Evolutionary conservation across 2,797 vertebrate species (phyloP), one percentile per base, ranked within the genome.

Genomic region (Sebastolobus alascanus): DNA sequence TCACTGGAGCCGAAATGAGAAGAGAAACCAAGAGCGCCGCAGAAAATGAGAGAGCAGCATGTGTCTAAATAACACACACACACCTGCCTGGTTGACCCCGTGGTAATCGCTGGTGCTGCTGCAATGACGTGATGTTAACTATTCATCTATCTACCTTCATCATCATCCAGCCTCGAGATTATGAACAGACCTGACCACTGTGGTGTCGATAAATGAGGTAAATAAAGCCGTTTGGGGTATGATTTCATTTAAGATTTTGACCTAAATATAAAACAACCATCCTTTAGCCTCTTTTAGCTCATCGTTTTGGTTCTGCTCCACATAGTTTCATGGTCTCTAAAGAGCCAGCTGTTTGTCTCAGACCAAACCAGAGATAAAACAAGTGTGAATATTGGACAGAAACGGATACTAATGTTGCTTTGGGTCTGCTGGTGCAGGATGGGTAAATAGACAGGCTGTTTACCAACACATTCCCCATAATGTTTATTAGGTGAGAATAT

Each of bases 31-130:
- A 72, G 78, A 85, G 70, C 18, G 4, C 8, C 13, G 35, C 40
- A 18, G 71, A 82, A 87, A 89, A 87, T 71, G 82, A 91, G 75
- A 90, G 63, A 78, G 77, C 64, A 77, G 90, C 79, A 60, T 68
- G 87, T 35, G 79, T 76, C 77, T 75, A 67, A 68, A 84, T 54
- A 80, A 71, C 83, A 80, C 70, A 27, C 54, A 78, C 73, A 60
- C 77, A 69, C 55, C 56, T 76, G 78, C 63, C 56, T 43, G 72
- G 73, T 38, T 79, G 73, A 82, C 80, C 70, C 67, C 0, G 8
- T 2, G 43, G 54, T 89, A 87, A 90, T 82, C 40, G 40, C 40
- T 0, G 40, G 13, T 8, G 33, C 54, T 71, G 80, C 38, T 70
- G 74, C 64, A 43, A 6, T 33, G 68, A 59, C 12, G 54, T 84